Evolutionary conservation across 2,888 invertebrate genomes (phyloP), one percentile per base, ranked within the genome.

Genomic region (Lymantria monacha): DNA sequence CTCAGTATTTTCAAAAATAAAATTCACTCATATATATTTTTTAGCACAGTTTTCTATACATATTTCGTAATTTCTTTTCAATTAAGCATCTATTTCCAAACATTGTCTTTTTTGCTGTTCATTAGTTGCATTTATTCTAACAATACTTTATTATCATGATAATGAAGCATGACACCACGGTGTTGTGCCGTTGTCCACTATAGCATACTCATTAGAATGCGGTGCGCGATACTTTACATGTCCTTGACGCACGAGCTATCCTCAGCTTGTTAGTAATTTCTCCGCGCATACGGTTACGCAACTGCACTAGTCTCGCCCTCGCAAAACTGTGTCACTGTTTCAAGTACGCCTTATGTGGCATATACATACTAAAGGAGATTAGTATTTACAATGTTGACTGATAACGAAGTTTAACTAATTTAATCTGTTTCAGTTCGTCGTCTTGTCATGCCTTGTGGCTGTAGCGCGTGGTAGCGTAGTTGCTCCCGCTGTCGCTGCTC

Each of bases 301-400:
- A 90, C 59, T 58, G 63, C 59, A 75, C 79, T 83, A 82, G 79
- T 79, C 73, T 81, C 75, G 83, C 80, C 81, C 75, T 82, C 79
- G 76, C 66, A 55, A 79, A 89, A 84, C 80, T 71, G 80, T 88
- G 89, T 87, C 84, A 90, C 82, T 85, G 74, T 89, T 87, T 88
- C 88, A 88, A 90, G 89, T 85, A 86, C 87, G 81, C 59, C 54
- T 62, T 65, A 69, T 69, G 72, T 70, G 66, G 66, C 61, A 67
- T 61, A 64, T 12, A 38, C 38, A 38, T 64, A 57, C 69, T 59
- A 63, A 65, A 61, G 56, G 55, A 63, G 61, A 53, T 47, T 46
- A 48, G 43, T 50, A 42, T 38, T 38, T 37, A 51, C 57, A 22
- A 22, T 13, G 60, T 69, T 37, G 63, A 67, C n/a, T 66, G 43